phyloP scores from a whole-genome alignment of 2,113 vertebrate species.

The Burhinus bistriatus region DNA sequence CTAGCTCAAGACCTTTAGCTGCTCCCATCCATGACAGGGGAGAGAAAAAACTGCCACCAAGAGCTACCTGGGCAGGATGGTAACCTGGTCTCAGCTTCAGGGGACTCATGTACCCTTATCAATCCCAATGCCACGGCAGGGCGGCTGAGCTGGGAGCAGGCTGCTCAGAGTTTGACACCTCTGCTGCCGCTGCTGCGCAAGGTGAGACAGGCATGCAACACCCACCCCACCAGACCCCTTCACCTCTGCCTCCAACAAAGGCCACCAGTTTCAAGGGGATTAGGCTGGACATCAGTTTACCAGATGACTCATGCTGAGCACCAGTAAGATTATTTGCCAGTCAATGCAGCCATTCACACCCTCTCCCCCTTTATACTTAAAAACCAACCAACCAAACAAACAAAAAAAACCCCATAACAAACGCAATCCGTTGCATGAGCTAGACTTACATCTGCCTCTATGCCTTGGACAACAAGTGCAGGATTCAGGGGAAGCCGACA shows the following conservation, averaged over 20 bases:
- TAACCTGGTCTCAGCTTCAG: neutral
- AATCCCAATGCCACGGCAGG: rapidly evolving
- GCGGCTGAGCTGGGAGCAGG: neutral
- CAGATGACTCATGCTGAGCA: neutral
- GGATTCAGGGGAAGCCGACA: constrained; percentile 74
- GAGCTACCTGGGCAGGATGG: neutral
- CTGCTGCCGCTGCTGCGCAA: neutral
- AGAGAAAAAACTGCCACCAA: neutral
- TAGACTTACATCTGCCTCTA: constrained; percentile 60
- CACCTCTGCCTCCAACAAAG: neutral
- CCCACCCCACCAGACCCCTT: neutral
- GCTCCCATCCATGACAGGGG: neutral
- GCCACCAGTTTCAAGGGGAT: neutral
- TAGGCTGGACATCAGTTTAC: neutral
- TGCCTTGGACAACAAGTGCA: constrained; percentile 34
- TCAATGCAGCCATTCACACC: neutral
- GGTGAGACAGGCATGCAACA: rapidly evolving
- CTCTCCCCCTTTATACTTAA: neutral
- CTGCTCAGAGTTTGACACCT: neutral
- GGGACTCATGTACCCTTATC: neutral
- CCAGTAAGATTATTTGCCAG: neutral
- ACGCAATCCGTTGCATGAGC: neutral
- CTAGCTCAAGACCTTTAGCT: neutral
- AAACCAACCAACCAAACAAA: too few relatives aligned
- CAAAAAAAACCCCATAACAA: neutral